Evolutionary conservation across 2,888 invertebrate genomes (phyloP).

Genomic region (Salticus scenicus): DNA sequence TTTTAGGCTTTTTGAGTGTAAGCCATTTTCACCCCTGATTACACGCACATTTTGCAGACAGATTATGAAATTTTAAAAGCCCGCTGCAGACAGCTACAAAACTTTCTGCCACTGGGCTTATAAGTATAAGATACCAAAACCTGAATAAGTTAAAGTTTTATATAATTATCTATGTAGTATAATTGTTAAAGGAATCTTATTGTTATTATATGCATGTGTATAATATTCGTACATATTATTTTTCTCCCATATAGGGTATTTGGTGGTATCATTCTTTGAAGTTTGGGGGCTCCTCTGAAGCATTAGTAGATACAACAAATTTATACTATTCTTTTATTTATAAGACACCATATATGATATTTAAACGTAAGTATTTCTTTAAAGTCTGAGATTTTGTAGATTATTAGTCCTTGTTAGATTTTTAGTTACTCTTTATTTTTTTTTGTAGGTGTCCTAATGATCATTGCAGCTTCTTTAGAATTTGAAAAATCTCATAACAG

Average conservation of each 20-base stretch:
- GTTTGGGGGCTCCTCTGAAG: slow-evolving; percentile 88
- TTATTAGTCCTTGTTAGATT: background rate
- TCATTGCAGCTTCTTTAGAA: slow-evolving; percentile 95
- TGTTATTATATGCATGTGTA: too few species aligned
- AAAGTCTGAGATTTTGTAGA: background rate
- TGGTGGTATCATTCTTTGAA: slow-evolving; percentile 99
- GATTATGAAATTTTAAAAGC: too few species aligned
- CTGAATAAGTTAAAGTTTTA: too few species aligned
- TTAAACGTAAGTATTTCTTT: slow-evolving; percentile 82
- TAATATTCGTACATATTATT: too few species aligned
- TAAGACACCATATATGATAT: slow-evolving; percentile 95
- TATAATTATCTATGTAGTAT: too few species aligned
- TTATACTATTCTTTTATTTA: slow-evolving; percentile 97
- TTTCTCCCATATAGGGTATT: slow-evolving; percentile 84
- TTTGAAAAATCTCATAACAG: slow-evolving; percentile 95
- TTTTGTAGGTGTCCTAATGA: slow-evolving; percentile 87
- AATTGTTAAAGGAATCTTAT: too few species aligned
- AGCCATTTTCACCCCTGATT: too few species aligned
- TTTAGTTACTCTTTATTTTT: background rate
- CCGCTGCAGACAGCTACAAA: too few species aligned
- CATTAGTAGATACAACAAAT: slow-evolving; percentile 95
- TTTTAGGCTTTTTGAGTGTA: too few species aligned
- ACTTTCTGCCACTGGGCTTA: too few species aligned
- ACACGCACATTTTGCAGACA: too few species aligned
- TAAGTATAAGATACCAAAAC: too few species aligned